Evolutionary conservation across 2,113 vertebrate species (phyloP), one percentile per base, ranked within the genome.

Genomic region (Xiphorhynchus elegans): DNA sequence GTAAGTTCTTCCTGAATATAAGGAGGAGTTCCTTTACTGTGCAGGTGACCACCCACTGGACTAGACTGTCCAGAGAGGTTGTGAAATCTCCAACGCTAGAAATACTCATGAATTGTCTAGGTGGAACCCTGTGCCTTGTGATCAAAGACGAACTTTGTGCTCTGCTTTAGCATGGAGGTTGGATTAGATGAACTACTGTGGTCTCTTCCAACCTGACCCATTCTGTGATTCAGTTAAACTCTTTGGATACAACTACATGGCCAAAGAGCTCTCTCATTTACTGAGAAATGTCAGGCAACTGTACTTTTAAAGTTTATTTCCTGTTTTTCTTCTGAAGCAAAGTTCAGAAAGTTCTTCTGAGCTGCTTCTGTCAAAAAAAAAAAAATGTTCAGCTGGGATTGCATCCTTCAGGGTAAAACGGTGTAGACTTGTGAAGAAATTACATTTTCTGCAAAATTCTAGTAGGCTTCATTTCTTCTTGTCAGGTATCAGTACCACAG

Each of bases 81-180:
- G 13, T 9, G 4, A 21, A 39, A 15, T 33, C 2, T 55, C 11
- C 17, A n/a, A 33, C 28, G 23, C 7, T 47, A 14, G 2, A 73
- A 18, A 55, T 13, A 25, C 1, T 84, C 28, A 11, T 1, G 59
- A 84, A 14, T 6, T 1, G 0, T 17, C 58, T 46, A 28, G 1
- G 17, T 7, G 31, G 9, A 74, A 2, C 21, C 7, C 17, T 47
- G 23, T 40, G 11, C 28, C 1, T 6, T 56, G 21, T 55, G 40
- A 11, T 64, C 23, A 47, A 35, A 9, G 23, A 47, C 39, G 11
- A n/a, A 15, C 23, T 59, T 59, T 59, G n/a, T 25, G 23, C 28
- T 5, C 9, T 56, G 40, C 19, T 10, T 56, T 42, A n/a, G 14
- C n/a, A 24, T 1, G 23, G 7, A 19, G 24, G 9, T 12, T 40